phyloP scores from a whole-genome alignment of 2,113 vertebrate genomes.

The Shinisaurus crocodilurus region DNA sequence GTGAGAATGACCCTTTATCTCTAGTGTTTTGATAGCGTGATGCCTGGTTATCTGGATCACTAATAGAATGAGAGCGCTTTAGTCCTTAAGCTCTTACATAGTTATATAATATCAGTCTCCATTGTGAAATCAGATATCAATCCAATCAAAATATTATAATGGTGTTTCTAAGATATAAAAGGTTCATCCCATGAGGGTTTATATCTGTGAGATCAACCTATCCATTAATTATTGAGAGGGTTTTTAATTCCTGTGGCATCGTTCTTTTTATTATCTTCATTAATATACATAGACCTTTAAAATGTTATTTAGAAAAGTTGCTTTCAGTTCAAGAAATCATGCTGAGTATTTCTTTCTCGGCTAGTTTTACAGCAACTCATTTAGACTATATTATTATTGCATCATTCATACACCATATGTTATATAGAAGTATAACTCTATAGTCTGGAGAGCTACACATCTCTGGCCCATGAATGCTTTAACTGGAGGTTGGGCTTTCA shows the following conservation, averaged over 20 bases:
- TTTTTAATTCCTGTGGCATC: conserved; percentile 10
- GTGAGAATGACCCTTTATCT: background rate
- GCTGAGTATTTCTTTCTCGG: background rate
- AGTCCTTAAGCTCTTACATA: conserved; percentile 6
- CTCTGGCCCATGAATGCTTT: too few relatives aligned
- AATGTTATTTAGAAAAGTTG: background rate
- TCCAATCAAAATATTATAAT: background rate
- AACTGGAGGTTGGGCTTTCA: too few relatives aligned
- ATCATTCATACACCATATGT: background rate
- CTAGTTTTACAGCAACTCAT: background rate
- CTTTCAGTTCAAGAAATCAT: conserved; percentile 10
- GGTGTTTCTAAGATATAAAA: background rate
- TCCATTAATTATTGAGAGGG: conserved; percentile 8
- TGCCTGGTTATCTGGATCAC: background rate
- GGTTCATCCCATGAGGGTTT: background rate
- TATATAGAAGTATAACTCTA: background rate
- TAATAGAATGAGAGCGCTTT: background rate
- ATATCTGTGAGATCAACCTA: background rate
- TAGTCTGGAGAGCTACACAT: background rate
- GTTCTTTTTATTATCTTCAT: background rate
- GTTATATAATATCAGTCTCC: background rate
- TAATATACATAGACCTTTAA: conserved; percentile 12
- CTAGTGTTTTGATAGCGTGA: conserved; percentile 35
- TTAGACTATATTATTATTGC: background rate
- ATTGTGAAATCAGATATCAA: background rate